Conservation (phyloP, 2,797 vertebrate genomes). For the Pyrocephalus nanus region DNA sequence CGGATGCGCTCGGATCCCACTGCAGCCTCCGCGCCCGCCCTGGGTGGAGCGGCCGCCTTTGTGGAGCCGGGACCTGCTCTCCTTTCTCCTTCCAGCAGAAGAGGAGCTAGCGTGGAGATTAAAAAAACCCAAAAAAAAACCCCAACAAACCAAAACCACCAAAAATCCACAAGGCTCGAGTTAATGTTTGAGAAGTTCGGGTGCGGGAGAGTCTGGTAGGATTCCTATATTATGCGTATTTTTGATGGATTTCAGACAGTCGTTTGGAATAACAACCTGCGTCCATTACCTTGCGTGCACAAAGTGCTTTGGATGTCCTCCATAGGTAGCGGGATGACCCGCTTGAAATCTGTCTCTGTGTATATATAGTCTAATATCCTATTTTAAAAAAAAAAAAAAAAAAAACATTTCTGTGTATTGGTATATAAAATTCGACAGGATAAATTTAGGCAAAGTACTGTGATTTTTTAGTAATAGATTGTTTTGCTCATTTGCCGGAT, state of each 20-base stretch:
- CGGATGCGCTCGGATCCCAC: background rate
- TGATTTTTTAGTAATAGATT: background rate
- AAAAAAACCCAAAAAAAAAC: background rate
- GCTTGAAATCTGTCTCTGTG: background rate
- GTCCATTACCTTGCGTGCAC: slow-evolving; percentile 29
- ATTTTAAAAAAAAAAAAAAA: background rate
- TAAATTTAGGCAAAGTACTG: background rate
- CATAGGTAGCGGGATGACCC: background rate
- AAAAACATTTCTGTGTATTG: fast-evolving
- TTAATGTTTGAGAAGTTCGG: slow-evolving; percentile 47
- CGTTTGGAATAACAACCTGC: background rate
- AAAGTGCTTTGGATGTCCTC: slow-evolving; percentile 12
- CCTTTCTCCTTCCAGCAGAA: background rate
- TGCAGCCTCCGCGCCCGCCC: slow-evolving; percentile 28
- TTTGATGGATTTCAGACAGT: background rate
- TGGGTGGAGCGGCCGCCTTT: slow-evolving; percentile 47
- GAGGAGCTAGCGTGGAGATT: background rate
- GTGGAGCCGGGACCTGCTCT: slow-evolving; percentile 33
- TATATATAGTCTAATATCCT: background rate
- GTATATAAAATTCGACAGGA: background rate
- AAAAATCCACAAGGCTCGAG: background rate
- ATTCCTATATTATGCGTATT: background rate
- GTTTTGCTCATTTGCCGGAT: background rate
- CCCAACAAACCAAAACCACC: no score
- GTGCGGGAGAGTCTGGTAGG: slow-evolving; percentile 59